Conservation (phyloP, 2,797 vertebrate species). For the Argentina silus region DNA sequence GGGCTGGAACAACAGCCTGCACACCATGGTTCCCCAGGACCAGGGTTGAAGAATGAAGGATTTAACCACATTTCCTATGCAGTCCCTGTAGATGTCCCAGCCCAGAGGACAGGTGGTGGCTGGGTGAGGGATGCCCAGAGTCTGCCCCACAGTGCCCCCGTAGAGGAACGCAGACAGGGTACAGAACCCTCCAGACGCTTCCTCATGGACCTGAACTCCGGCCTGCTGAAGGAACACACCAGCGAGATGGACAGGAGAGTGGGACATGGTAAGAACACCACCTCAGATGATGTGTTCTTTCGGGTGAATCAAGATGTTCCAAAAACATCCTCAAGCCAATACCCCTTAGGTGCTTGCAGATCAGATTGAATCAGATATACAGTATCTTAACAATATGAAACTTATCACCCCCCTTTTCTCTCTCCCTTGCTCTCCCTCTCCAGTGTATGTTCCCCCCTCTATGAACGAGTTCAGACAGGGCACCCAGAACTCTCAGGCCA, state of each 20-base stretch:
- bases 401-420: background rate
- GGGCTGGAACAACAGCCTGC: no score
- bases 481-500: slow-evolving; percentile 44
- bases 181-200: slow-evolving; percentile 38
- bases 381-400: no score
- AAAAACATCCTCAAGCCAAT: no score
- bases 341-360: no score
- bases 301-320: background rate
- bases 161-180: slow-evolving; percentile 33
- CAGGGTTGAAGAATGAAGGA: background rate
- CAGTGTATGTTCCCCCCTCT: slow-evolving; percentile 37
- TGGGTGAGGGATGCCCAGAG: slow-evolving; percentile 54
- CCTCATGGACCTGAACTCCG: slow-evolving; percentile 56
- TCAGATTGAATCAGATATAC: no score
- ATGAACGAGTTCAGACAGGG: slow-evolving; percentile 44
- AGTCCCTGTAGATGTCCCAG: slow-evolving; percentile 56
- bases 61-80: slow-evolving; percentile 29
- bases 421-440: slow-evolving; percentile 1
- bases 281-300: background rate
- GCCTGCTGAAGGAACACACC: slow-evolving; percentile 53
- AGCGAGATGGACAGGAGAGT: slow-evolving; percentile 58
- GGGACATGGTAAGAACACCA: slow-evolving; percentile 42
- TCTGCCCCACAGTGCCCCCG: slow-evolving; percentile 17
- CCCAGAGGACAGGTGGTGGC: slow-evolving; percentile 48
- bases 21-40: background rate